Evolutionary conservation across 2,797 vertebrate species (phyloP).

Genomic region (Harpagifer antarcticus): DNA sequence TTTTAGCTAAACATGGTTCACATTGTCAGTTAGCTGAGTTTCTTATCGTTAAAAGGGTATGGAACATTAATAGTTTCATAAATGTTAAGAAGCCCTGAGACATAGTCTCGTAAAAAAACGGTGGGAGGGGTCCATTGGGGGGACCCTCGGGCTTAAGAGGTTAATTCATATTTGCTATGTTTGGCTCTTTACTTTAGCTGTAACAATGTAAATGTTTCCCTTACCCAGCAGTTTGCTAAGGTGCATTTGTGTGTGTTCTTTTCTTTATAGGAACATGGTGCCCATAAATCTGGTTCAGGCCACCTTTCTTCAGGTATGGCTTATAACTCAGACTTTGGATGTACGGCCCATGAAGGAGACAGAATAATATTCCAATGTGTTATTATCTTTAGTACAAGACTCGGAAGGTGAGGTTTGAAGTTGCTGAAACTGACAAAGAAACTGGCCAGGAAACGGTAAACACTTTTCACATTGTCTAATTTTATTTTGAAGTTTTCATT

Average conservation of each 20-base stretch:
- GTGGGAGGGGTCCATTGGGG: too few species aligned
- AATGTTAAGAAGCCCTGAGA: too few species aligned
- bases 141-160: too few species aligned
- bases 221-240: not conserved
- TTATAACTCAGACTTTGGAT: not conserved
- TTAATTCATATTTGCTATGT: not conserved
- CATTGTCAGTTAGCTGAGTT: too few species aligned
- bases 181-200: too few species aligned
- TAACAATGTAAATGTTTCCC: too few species aligned
- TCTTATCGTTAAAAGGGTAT: too few species aligned
- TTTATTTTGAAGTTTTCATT: not conserved
- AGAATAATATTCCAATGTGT: not conserved
- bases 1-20: too few species aligned
- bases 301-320: constrained; percentile 11
- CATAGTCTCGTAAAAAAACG: too few species aligned
- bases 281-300: not conserved
- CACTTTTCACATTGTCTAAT: not conserved
- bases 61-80: too few species aligned
- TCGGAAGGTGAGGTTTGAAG: not conserved
- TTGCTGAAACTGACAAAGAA: not conserved
- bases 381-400: constrained; percentile 6
- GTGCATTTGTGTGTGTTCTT: not conserved
- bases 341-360: not conserved
- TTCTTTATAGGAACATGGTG: constrained; percentile 11
- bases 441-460: not conserved